phyloP scores from a whole-genome alignment of 2,797 vertebrate genomes.

The Intellagama lesueurii region DNA sequence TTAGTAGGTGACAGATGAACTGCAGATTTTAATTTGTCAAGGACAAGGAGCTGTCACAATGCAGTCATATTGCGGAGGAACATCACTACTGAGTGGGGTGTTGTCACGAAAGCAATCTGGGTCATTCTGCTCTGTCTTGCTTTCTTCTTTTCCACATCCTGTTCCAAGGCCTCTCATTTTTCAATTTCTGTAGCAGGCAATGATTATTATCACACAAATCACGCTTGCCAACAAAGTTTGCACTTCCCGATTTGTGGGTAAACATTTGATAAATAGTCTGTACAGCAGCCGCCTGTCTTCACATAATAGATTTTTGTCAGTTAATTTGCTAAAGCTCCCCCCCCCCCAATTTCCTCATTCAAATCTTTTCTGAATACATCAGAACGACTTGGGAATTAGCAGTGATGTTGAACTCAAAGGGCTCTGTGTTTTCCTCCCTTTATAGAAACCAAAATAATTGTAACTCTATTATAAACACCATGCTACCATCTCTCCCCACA shows the following conservation, averaged over 20 bases:
- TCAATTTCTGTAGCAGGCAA: not conserved
- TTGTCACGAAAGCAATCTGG: conserved; percentile 1
- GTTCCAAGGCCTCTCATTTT: conserved; percentile 7
- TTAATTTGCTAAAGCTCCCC: conserved; percentile 39
- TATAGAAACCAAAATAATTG: not conserved
- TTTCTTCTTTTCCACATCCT: conserved; percentile 10
- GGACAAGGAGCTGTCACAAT: not conserved
- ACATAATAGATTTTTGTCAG: conserved; percentile 36
- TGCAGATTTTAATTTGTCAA: not conserved
- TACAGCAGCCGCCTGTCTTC: conserved; percentile 15
- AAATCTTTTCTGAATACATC: conserved; percentile 36
- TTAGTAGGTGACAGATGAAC: not conserved
- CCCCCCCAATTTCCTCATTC: not conserved
- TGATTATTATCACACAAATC: conserved; percentile 25
- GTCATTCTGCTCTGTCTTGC: not conserved
- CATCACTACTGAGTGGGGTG: not conserved
- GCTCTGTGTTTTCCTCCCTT: not conserved
- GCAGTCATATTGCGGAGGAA: not conserved
- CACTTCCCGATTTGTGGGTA: conserved; percentile 32
- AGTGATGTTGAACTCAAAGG: conserved; percentile 6
- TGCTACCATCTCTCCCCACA: not conserved
- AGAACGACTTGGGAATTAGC: conserved; percentile 23
- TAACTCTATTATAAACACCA: not conserved
- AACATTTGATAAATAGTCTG: conserved; percentile 38
- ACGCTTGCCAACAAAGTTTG: conserved; percentile 13